Evolutionary conservation across 2,888 invertebrate genomes (phyloP), one percentile per base, ranked within the genome.

Genomic region (Cyaniris semiargus): DNA sequence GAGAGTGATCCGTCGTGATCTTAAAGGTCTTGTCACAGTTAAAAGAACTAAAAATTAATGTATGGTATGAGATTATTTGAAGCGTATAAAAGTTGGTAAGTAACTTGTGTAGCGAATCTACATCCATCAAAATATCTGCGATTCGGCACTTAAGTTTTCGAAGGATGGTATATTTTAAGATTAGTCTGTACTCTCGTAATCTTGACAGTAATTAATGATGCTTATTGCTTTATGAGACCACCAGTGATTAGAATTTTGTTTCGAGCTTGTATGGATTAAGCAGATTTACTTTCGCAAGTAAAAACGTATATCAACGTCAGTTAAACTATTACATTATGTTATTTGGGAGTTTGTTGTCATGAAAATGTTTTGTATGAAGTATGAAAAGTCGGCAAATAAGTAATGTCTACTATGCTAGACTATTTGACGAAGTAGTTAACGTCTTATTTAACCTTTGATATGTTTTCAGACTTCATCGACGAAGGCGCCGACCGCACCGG

Each of bases 391-490:
- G 34, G 38, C 10, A 38, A 38, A 38, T 38, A 38, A 38, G 10
- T 1, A 38, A 38, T 10, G 38, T 38, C 8, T 2, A 38, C 38
- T 38, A 38, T 38, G 10, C 38, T 38, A 38, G 38, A 8, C 13
- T 44, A 3, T 44, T 44, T 38, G 10, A 10, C 38, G 38, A 38
- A 2, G 38, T 38, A 48, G 15, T 48, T 15, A 60, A 60, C 60
- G 27, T 8, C 18, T 53, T 53, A 53, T 23, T 23, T 23, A 27
- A n/a, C 27, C 3, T 74, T 44, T 23, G n/a, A 58, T 7, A 53
- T 76, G 66, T 53, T 76, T 76, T 34, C 76, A 76, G 76, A 48
- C 5, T n/a, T 21, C 76, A 7, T n/a, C 70, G 70, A 10, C 76
- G 18, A 76, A 60, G 66, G 18, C 70, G 48, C 31, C 66, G 53